phyloP scores from a whole-genome alignment of 2,113 vertebrate genomes.

The Chlorodrepanis virens region DNA sequence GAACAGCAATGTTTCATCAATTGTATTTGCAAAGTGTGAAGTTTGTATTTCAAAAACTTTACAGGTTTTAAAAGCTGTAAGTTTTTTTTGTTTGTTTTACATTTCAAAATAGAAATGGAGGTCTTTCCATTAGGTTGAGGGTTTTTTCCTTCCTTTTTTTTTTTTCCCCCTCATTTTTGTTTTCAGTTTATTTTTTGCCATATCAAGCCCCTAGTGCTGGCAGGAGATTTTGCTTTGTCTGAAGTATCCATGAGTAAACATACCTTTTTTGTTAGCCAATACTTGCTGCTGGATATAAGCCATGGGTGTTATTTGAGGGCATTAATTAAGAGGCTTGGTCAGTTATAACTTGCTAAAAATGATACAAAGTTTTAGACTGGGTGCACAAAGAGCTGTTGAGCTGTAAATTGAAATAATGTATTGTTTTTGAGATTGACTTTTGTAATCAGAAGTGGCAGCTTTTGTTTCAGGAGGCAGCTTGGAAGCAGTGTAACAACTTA shows the following conservation, averaged over 20 bases:
- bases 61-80: background rate
- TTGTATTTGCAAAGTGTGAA: background rate
- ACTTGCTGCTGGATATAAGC: background rate
- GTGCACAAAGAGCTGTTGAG: background rate
- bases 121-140: background rate
- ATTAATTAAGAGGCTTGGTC: background rate
- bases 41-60: background rate
- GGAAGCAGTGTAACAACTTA: background rate
- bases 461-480: background rate
- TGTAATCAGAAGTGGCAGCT: background rate
- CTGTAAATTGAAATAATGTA: background rate
- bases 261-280: background rate
- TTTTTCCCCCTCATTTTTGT: rapidly evolving
- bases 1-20: background rate
- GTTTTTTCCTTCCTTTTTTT: too few species aligned
- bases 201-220: background rate
- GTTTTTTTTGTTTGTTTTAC: background rate
- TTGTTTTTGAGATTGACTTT: background rate
- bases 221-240: background rate
- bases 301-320: background rate
- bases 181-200: background rate
- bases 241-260: background rate
- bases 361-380: background rate
- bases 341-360: background rate
- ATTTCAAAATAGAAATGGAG: background rate